phyloP scores from a whole-genome alignment of 2,113 vertebrate species.

The Trematocara variabile region DNA sequence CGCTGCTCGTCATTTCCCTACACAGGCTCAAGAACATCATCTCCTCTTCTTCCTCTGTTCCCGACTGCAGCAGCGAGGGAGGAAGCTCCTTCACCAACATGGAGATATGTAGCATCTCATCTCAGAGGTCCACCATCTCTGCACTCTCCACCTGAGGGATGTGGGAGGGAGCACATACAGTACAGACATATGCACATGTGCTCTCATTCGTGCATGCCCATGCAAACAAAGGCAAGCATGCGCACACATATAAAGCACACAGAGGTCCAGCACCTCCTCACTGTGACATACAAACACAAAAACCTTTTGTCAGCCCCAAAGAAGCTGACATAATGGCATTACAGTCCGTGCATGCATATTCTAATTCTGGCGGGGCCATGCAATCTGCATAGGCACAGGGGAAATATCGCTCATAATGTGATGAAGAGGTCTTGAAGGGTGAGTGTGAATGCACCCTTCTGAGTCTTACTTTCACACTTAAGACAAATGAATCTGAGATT shows the following conservation, averaged over 20 bases:
- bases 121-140: slow-evolving; percentile 87
- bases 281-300: slow-evolving; percentile 1
- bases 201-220: background rate
- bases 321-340: background rate
- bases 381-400: background rate
- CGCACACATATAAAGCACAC: background rate
- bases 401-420: background rate
- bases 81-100: slow-evolving; percentile 97
- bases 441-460: background rate
- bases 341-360: background rate
- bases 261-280: background rate
- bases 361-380: background rate
- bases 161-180: slow-evolving; percentile 32
- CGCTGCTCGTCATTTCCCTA: slow-evolving; percentile 89
- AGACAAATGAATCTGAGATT: background rate
- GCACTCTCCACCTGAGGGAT: slow-evolving; percentile 82
- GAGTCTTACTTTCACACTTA: background rate
- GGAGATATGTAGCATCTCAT: slow-evolving; percentile 95
- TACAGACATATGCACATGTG: background rate
- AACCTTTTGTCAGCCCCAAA: background rate
- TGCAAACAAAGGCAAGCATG: background rate
- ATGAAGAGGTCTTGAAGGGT: background rate
- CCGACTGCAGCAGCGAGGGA: slow-evolving; percentile 86
- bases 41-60: slow-evolving; percentile 88
- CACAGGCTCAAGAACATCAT: slow-evolving; percentile 97